Conservation (phyloP, 1,140 invertebrate genomes). For the Drosophila lowei region DNA sequence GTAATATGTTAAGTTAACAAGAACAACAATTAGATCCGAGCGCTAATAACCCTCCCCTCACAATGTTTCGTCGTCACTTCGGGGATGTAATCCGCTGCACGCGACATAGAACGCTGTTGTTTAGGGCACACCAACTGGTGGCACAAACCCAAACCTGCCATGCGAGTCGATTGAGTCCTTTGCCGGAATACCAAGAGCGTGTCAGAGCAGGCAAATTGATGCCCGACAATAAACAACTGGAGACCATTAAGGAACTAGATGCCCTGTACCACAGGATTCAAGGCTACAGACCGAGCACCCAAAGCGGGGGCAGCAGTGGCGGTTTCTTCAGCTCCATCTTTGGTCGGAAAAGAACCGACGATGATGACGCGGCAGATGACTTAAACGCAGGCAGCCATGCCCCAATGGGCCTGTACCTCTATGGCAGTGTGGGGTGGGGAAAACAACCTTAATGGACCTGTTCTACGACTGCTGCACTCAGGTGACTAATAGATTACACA, state of each 20-base stretch:
- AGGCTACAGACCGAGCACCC: constrained; percentile 85
- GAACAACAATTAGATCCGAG: constrained; percentile 22
- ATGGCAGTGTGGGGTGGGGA: constrained; percentile 95
- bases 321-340: constrained; percentile 83
- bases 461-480: constrained; percentile 92
- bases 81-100: constrained; percentile 29
- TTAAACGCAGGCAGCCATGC: constrained; percentile 71
- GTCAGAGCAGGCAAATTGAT: constrained; percentile 86
- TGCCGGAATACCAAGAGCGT: constrained; percentile 85
- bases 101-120: constrained; percentile 23
- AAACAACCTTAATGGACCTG: constrained; percentile 99
- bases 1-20: constrained; percentile 62
- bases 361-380: constrained; percentile 45
- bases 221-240: constrained; percentile 88
- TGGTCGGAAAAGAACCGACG: constrained; percentile 43
- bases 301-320: constrained; percentile 62
- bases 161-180: constrained; percentile 81
- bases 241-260: constrained; percentile 88
- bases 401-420: constrained; percentile 92
- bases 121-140: constrained; percentile 20
- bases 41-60: constrained; percentile 9
- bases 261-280: constrained; percentile 87
- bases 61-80: constrained; percentile 45
- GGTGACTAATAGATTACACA: constrained; percentile 82
- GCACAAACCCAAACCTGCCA: constrained; percentile 18